Evolutionary conservation across 2,888 invertebrate genomes (phyloP).

Genomic region (Mantis religiosa): DNA sequence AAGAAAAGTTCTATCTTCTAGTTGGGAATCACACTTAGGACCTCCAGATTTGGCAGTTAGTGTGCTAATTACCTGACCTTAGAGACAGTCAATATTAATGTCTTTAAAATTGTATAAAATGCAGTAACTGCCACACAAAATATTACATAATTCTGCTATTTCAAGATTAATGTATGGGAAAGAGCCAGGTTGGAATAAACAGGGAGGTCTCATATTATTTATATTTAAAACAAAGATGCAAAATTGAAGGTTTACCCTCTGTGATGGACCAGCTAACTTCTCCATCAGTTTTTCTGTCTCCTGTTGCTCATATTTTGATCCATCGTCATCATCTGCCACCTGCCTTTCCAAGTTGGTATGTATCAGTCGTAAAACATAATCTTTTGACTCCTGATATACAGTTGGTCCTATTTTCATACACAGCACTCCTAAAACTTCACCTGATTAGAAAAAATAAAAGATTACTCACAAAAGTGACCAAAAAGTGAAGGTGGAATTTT

Average conservation of each 20-base stretch:
- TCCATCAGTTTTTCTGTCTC: constrained; percentile 36
- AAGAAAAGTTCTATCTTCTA: no score
- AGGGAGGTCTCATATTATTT: background rate
- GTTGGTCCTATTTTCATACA: constrained; percentile 42
- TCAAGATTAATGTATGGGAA: background rate
- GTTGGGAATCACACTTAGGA: no score
- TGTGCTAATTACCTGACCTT: no score
- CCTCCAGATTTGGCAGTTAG: no score
- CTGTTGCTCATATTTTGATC: constrained; percentile 32
- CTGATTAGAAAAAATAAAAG: constrained; percentile 33
- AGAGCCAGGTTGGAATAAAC: background rate
- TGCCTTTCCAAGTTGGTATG: constrained; percentile 44
- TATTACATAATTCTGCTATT: no score
- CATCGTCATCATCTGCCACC: constrained; percentile 35
- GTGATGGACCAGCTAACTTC: constrained; percentile 33
- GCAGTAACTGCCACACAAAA: no score
- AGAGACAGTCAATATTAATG: no score
- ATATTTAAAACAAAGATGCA: no score
- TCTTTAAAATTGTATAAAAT: no score
- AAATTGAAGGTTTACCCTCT: constrained; percentile 29
- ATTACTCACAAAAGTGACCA: no score
- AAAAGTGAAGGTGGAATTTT: no score
- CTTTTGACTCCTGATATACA: constrained; percentile 40
- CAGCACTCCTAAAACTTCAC: constrained; percentile 45
- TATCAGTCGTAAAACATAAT: constrained; percentile 43